Base-by-base conservation (phyloP, 1,140 invertebrate species). In the Lucilia cuprina region DNA sequence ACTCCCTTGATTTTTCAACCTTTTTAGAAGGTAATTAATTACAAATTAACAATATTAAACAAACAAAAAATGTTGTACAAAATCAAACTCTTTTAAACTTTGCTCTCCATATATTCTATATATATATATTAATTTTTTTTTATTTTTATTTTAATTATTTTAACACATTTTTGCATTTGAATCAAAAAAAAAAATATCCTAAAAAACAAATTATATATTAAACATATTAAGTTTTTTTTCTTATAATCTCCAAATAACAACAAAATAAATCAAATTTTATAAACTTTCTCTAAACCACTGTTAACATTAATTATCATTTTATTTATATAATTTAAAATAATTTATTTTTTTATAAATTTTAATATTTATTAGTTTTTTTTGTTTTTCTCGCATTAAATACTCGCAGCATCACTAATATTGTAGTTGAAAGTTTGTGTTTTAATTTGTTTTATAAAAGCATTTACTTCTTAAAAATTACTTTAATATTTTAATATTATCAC, bases 11-110 rank as follows among this genome's bases (percentile, higher is more conserved):
- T 90, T 90, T 90, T 90, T 90, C 89, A 90, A 90, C 89, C 89
- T 90, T 90, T 90, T 88, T 90, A 90, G 89, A 90, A 90, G 89
- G 89, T 90, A 90, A 90, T 88, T 89, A 89, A 87, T n/a, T n/a
- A n/a, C n/a, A n/a, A 85, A 41, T 41, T 30, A 41, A 41, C 41
- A 41, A 41, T 41, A 41, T 41, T 41, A 41, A 77, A 85, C 82
- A 83, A 82, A 35, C 82, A 83, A 82, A 35, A 82, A 85, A 83
- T 65, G 50, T 12, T 77, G 74, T 77, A 77, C 74, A 77, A 77
- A 77, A 30, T 49, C 8, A 82, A 82, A 50, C 80, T 55, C 80
- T 82, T 41, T 30, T 55, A 47, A 55, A 25, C 34, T 47, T 7
- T 82, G 25, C 80, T 82, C 47, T 55, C 25, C 47, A n/a, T 82